Conservation (phyloP, 2,888 invertebrate species). For the Lepeophtheirus nordmannii region DNA sequence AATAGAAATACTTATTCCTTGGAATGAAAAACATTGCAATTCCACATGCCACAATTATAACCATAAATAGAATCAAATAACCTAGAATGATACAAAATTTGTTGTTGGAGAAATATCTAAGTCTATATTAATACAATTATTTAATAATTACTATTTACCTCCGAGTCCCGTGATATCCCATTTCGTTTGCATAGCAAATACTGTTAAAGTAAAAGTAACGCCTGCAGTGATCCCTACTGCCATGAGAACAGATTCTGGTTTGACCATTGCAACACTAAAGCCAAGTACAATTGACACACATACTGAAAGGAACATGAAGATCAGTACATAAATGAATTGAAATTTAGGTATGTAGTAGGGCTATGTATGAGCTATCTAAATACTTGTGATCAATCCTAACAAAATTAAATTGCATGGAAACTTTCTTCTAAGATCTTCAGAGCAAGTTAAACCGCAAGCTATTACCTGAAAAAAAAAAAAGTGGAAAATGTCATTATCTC, state of each 20-base stretch:
- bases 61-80: too few species aligned
- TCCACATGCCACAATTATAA: too few species aligned
- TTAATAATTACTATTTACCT: constrained; percentile 38
- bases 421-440: constrained; percentile 43
- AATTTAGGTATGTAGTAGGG: neutral
- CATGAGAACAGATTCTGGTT: constrained; percentile 45
- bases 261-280: neutral
- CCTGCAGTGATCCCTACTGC: constrained; percentile 75
- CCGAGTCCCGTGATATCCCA: constrained; percentile 57
- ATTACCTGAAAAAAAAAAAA: too few species aligned
- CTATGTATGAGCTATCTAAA: neutral
- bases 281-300: constrained; percentile 1
- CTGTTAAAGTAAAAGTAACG: constrained; percentile 63
- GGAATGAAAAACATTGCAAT: too few species aligned
- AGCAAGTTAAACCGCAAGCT: constrained; percentile 26
- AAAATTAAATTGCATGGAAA: constrained; percentile 77
- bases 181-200: constrained; percentile 85
- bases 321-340: neutral
- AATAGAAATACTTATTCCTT: too few species aligned
- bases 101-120: too few species aligned
- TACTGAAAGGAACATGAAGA: neutral
- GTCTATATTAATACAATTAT: too few species aligned
- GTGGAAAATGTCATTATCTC: too few species aligned
- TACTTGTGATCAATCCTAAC: constrained; percentile 58
- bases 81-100: too few species aligned